Evolutionary conservation across 2,797 vertebrate species (phyloP).

Genomic region (Etheostoma nigrum): DNA sequence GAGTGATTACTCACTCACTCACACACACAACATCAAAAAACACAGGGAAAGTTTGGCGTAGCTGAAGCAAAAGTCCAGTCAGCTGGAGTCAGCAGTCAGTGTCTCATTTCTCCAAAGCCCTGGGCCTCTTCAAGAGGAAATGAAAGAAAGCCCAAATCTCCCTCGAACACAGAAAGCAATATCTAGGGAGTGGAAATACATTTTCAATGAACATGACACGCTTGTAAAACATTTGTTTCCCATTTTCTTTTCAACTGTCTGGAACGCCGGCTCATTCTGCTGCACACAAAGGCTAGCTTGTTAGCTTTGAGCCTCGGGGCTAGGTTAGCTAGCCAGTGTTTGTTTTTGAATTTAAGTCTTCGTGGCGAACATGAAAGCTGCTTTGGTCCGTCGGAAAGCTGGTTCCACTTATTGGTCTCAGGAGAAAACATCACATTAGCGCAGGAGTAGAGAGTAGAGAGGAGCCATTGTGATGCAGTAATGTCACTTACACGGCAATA

Average conservation of each 20-base stretch:
- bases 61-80: slow-evolving; percentile 27
- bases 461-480: not conserved
- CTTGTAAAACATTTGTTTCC: slow-evolving; percentile 39
- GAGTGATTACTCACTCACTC: slow-evolving; percentile 38
- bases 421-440: not conserved
- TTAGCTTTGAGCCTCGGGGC: slow-evolving; percentile 20
- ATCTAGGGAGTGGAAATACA: slow-evolving; percentile 23
- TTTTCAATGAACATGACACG: slow-evolving; percentile 29
- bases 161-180: slow-evolving; percentile 41
- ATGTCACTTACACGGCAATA: not conserved
- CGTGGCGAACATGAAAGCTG: not conserved
- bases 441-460: not conserved
- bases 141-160: slow-evolving; percentile 57
- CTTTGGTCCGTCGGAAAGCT: not conserved
- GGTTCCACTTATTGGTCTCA: not conserved
- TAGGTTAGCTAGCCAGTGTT: not conserved
- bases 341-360: not conserved
- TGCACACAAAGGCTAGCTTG: slow-evolving; percentile 26
- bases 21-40: slow-evolving; percentile 25
- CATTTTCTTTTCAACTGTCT: slow-evolving; percentile 19
- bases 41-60: slow-evolving; percentile 14
- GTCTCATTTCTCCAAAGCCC: slow-evolving; percentile 36
- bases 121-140: slow-evolving; percentile 54
- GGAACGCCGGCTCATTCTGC: slow-evolving; percentile 15
- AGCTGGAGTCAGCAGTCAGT: slow-evolving; percentile 15